Base-by-base conservation (phyloP, 1,140 invertebrate species). In the Temnothorax curvispinosus region DNA sequence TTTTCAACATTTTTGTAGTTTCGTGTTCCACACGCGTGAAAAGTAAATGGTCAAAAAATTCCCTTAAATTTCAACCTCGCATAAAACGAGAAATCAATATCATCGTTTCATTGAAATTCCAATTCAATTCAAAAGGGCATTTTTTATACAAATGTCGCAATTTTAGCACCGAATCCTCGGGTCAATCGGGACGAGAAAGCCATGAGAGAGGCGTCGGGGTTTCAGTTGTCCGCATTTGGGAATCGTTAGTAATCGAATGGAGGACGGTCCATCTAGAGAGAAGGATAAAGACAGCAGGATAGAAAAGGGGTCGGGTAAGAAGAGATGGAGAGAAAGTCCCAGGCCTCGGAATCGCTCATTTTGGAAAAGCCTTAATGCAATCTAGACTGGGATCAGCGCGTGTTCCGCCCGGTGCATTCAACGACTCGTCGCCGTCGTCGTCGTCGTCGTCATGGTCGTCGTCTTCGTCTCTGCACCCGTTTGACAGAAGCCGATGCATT, bases 401-500 rank as follows among this genome's bases (percentile, higher is more conserved):
- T 85, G 80, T 90, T 80, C 64, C 58, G 74, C 74, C 78, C 74
- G 41, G 67, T 71, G 69, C 89, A 87, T 90, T 88, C 89, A 90
- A 87, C 84, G 74, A 84, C 81, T 76, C 75, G 32, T 87, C 84
- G 76, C 6, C 41, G 41, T 41, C 27, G 27, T 27, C 27, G 27
- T 72, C 32, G 35, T 75, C 72, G 35, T 77, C 60, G 41, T 80
- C 13, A 38, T 64, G 35, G 56, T 80, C 74, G 86, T 78, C 54
- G 85, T 87, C 81, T 71, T 78, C 78, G 89, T 91, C 86, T 88
- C 64, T 50, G 80, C 81, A 74, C 35, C 88, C 90, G 90, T 91
- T 91, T 91, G 90, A 91, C 90, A 91, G 89, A 94, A 94, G 94
- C 94, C 94, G 94, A 93, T 94, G 93, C 94, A 94, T 94, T 94